Conservation (phyloP, 2,888 invertebrate genomes). For the Tetragonisca angustula region DNA sequence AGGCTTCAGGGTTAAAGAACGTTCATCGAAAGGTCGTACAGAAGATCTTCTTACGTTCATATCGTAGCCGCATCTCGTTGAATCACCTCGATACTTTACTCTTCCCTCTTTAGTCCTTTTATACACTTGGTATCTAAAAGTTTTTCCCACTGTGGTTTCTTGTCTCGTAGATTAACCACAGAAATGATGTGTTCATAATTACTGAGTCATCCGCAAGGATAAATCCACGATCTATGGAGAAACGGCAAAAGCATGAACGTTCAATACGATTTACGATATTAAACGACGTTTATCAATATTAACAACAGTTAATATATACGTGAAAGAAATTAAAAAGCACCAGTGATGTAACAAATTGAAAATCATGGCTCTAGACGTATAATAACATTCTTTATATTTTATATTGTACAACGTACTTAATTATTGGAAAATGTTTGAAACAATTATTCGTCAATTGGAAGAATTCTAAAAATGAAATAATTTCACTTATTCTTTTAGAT, state of each 20-base stretch:
- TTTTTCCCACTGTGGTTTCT: constrained; percentile 38
- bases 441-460: no score
- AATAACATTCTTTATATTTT: no score
- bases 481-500: no score
- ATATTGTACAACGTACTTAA: no score
- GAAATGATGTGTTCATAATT: constrained; percentile 25
- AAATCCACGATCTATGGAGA: constrained; percentile 16
- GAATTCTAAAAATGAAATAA: no score
- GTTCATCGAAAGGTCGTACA: constrained; percentile 46
- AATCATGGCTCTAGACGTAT: neutral
- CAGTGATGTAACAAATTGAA: neutral
- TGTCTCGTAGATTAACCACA: constrained; percentile 21
- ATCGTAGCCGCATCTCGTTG: constrained; percentile 36
- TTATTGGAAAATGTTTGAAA: no score
- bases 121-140: constrained; percentile 16
- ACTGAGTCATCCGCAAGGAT: constrained; percentile 24
- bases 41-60: constrained; percentile 34
- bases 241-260: constrained; percentile 13
- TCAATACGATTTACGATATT: neutral
- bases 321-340: neutral
- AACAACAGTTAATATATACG: constrained; percentile 4
- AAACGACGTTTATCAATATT: constrained; percentile 13
- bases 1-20: constrained; percentile 41
- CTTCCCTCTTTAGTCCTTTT: neutral
- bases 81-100: constrained; percentile 35